Percentiles rank a stretch among this genome's conserved stretches.
Conservation (phyloP, 2,113 vertebrate species). For the Thamnophis sirtalis region DNA sequence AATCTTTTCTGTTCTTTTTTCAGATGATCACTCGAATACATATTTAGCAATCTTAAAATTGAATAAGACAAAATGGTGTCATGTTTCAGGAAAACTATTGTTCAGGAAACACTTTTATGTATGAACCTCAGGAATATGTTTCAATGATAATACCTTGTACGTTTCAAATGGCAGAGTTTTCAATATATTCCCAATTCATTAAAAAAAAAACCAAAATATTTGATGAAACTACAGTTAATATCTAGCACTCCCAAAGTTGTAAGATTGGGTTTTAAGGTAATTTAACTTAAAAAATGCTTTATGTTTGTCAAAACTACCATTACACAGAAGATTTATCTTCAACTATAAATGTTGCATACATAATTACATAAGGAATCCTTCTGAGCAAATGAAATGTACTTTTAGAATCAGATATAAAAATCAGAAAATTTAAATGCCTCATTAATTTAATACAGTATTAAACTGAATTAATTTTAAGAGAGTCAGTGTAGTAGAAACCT, state of each 20-base stretch:
- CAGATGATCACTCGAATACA: conserved; percentile 41
- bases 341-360: background rate
- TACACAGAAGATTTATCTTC: background rate
- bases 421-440: background rate
- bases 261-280: background rate
- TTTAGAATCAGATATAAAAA: background rate
- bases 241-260: conserved; percentile 36
- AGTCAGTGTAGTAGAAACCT: background rate
- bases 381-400: background rate
- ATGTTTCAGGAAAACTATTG: conserved; percentile 15
- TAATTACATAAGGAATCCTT: background rate
- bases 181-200: conserved; percentile 33
- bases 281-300: background rate
- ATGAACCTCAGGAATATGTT: conserved; percentile 48
- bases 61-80: conserved; percentile 26
- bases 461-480: background rate
- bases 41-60: conserved; percentile 41
- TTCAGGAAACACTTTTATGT: conserved; percentile 32
- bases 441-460: background rate
- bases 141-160: conserved; percentile 45
- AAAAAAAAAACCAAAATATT: conserved; percentile 17
- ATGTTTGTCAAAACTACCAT: conserved; percentile 16
- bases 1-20: conserved; percentile 28
- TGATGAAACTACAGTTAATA: conserved; percentile 23
- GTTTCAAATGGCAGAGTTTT: conserved; percentile 30